Percentiles rank a stretch among this genome's conserved stretches.
Conservation (phyloP, 2,797 vertebrate genomes). For the Syndactyla subalaris region DNA sequence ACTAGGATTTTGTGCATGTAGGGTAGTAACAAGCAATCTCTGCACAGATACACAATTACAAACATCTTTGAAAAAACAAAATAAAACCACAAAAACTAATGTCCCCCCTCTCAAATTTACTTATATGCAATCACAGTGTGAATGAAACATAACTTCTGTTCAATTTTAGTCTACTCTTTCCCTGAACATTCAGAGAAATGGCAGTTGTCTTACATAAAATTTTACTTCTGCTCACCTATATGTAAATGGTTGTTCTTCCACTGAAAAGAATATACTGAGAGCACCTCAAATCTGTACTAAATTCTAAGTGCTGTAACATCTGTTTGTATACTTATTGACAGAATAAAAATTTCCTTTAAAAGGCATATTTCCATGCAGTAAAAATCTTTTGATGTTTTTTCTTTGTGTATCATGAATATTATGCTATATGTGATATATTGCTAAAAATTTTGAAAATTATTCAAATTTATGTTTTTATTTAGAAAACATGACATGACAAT, state of each 20-base stretch:
- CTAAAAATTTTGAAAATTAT: constrained; percentile 24
- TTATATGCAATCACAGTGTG: neutral
- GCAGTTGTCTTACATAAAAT: neutral
- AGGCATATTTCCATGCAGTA: neutral
- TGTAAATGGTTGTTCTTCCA: neutral
- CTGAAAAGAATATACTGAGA: neutral
- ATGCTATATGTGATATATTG: neutral
- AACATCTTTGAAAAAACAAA: neutral
- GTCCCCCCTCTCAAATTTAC: neutral
- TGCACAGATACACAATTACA: neutral
- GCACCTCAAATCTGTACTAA: constrained; percentile 17
- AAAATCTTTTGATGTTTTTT: neutral
- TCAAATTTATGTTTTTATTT: constrained; percentile 49
- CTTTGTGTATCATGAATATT: neutral
- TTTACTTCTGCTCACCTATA: neutral
- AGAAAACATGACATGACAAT: constrained; percentile 22
- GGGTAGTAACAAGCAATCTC: neutral
- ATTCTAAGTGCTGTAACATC: neutral
- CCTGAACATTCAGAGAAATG: neutral
- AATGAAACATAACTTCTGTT: neutral
- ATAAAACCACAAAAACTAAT: no score
- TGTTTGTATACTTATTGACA: neutral
- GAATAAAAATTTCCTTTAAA: neutral
- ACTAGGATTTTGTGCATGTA: neutral
- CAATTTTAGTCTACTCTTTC: neutral